These are phyloP conservation scores for Myripristis murdjan DNA, from an alignment of 2,797 vertebrate species.

Conservation along the genomic window DNA sequence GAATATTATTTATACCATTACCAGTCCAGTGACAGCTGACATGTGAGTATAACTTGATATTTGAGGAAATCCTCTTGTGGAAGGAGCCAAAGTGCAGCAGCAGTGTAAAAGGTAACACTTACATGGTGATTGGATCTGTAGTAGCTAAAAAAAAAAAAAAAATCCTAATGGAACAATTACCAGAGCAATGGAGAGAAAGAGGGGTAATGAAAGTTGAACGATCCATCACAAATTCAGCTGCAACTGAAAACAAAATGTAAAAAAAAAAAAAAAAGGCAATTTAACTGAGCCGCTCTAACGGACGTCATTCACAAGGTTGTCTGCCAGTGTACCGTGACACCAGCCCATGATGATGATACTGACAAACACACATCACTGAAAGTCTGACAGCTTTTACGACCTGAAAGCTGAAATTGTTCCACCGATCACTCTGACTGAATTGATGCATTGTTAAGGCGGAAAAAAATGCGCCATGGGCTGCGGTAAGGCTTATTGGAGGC, in stretches of 20 bases:
- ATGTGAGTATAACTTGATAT: neutral
- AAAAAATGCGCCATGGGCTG: conserved; percentile 18
- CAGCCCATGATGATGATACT: conserved; percentile 9
- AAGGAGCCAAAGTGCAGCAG: neutral
- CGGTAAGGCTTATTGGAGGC: conserved; percentile 52
- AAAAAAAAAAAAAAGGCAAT: too few species aligned
- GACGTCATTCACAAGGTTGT: neutral
- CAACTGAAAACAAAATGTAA: too few species aligned
- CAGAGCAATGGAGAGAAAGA: neutral
- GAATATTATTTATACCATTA: neutral
- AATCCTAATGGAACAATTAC: neutral
- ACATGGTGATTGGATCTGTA: neutral
- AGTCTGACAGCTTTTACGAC: neutral
- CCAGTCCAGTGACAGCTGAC: neutral
- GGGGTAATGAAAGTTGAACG: neutral
- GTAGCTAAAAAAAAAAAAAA: neutral
- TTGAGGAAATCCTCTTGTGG: neutral
- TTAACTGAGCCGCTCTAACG: neutral
- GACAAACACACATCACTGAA: too few species aligned
- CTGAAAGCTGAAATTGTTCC: too few species aligned
- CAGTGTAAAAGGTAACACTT: neutral
- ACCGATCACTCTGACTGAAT: conserved; percentile 5
- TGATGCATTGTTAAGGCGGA: conserved; percentile 22
- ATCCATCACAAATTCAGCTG: neutral
- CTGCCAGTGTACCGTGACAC: too few species aligned